These are phyloP conservation scores for Sebastes hopkinsi DNA, from an alignment of 2,797 vertebrate species.

Conservation along the genomic window DNA sequence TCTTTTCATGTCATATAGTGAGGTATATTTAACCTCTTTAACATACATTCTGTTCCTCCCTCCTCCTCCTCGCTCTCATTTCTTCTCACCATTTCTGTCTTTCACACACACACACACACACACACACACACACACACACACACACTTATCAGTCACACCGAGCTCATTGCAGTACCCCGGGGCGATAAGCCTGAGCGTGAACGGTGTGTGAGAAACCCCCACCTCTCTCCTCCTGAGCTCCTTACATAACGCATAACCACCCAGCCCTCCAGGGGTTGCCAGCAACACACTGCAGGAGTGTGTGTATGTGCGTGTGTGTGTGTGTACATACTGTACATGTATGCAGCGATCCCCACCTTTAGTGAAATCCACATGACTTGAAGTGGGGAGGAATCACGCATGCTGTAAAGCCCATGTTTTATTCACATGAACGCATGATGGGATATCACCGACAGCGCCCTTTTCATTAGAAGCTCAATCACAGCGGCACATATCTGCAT, in stretches of 20 bases:
- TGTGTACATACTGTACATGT: constrained; percentile 17
- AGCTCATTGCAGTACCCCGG: constrained; percentile 65
- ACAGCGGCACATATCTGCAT: constrained; percentile 32
- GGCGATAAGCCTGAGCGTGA: constrained; percentile 72
- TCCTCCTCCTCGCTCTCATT: background rate
- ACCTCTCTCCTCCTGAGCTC: constrained; percentile 68
- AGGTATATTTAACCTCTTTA: constrained; percentile 2
- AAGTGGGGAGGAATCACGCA: constrained; percentile 25
- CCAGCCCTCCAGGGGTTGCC: constrained; percentile 55
- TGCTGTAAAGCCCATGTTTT: constrained; percentile 49
- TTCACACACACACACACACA: constrained; percentile 4
- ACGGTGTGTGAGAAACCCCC: constrained; percentile 70
- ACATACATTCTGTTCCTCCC: background rate
- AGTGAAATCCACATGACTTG: constrained; percentile 56
- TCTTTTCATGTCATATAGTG: constrained; percentile 11
- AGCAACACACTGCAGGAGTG: constrained; percentile 27
- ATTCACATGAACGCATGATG: constrained; percentile 46
- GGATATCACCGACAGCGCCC: constrained; percentile 40
- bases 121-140: constrained; percentile 8
- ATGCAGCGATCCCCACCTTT: constrained; percentile 31
- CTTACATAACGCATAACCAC: constrained; percentile 78
- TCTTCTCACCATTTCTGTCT: constrained; percentile 22
- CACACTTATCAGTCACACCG: constrained; percentile 67
- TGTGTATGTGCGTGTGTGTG: constrained; percentile 11
- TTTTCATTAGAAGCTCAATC: constrained; percentile 51